A percentile compares a stretch with the other conserved stretches of the same genome.
phyloP scores from a whole-genome alignment of 2,888 invertebrate species.

The Rosalia funebris region DNA sequence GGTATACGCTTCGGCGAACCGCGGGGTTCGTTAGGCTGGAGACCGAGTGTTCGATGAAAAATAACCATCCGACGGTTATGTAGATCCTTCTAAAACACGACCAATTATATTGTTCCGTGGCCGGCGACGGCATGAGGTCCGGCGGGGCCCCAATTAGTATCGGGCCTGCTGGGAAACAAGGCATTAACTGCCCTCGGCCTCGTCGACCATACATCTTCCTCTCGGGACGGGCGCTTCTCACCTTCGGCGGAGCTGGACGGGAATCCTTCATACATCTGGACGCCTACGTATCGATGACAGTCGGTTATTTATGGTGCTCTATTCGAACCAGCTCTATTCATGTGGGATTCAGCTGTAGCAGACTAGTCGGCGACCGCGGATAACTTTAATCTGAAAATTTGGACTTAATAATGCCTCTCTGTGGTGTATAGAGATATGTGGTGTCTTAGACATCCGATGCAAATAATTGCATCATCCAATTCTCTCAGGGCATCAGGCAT shows the following conservation, averaged over 20 bases:
- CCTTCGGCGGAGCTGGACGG: constrained; percentile 24
- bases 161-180: constrained; percentile 63
- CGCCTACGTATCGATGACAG: constrained; percentile 1
- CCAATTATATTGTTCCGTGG: constrained; percentile 45
- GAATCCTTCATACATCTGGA: constrained; percentile 1
- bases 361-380: too few species aligned
- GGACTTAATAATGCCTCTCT: too few species aligned
- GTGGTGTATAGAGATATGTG: too few species aligned
- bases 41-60: constrained; percentile 9
- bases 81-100: constrained; percentile 40
- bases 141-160: constrained; percentile 61
- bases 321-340: too few species aligned
- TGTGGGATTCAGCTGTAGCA: too few species aligned
- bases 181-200: constrained; percentile 52
- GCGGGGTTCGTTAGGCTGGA: constrained; percentile 5
- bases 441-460: too few species aligned
- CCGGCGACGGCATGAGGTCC: constrained; percentile 48
- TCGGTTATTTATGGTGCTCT: background rate
- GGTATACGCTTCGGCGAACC: background rate
- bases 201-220: constrained; percentile 8
- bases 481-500: too few species aligned
- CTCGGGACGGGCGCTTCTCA: constrained; percentile 34
- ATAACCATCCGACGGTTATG: constrained; percentile 7
- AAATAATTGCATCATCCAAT: too few species aligned
- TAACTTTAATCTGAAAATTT: too few species aligned